These are phyloP conservation scores for Hirtodrosophila trivittata DNA, from an alignment of 2,888 invertebrate genomes.

Conservation along the genomic window DNA sequence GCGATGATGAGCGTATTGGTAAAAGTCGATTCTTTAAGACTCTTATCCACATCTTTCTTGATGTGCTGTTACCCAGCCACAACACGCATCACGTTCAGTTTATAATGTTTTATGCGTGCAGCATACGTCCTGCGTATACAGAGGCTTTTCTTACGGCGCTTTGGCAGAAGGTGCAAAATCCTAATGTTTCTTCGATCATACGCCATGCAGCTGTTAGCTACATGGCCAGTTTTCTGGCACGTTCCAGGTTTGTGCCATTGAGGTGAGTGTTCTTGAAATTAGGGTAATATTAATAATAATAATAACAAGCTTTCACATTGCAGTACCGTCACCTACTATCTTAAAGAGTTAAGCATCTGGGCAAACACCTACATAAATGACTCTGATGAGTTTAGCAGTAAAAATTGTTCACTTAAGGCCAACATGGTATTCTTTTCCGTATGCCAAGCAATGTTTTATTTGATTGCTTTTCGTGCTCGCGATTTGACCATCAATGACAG, in stretches of 20 bases:
- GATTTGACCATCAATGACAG: conserved; percentile 91
- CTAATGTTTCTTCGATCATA: conserved; percentile 87
- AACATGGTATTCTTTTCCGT: conserved; percentile 96
- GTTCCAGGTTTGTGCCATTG: conserved; percentile 87
- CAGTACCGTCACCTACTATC: conserved; percentile 87
- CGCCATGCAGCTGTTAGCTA: conserved; percentile 90
- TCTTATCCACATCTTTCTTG: conserved; percentile 89
- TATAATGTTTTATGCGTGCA: conserved; percentile 89
- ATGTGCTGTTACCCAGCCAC: conserved; percentile 92
- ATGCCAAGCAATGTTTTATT: conserved; percentile 96
- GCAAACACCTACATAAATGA: conserved; percentile 90
- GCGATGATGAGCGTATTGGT: conserved; percentile 84
- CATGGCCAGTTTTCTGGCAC: conserved; percentile 89
- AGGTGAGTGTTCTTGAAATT: conserved; percentile 83
- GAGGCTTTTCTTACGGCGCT: conserved; percentile 89
- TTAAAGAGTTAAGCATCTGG: conserved; percentile 91
- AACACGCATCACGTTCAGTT: conserved; percentile 92
- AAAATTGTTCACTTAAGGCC: conserved; percentile 86
- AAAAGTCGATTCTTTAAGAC: conserved; percentile 85
- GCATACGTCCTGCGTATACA: conserved; percentile 85
- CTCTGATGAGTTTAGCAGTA: conserved; percentile 78
- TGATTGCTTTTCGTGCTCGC: conserved; percentile 94
- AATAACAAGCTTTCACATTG: conserved; percentile 43
- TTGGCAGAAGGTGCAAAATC: conserved; percentile 90
- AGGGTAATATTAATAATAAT: no score